Base-by-base conservation (phyloP, 2,888 invertebrate species). In the Automeris io region DNA sequence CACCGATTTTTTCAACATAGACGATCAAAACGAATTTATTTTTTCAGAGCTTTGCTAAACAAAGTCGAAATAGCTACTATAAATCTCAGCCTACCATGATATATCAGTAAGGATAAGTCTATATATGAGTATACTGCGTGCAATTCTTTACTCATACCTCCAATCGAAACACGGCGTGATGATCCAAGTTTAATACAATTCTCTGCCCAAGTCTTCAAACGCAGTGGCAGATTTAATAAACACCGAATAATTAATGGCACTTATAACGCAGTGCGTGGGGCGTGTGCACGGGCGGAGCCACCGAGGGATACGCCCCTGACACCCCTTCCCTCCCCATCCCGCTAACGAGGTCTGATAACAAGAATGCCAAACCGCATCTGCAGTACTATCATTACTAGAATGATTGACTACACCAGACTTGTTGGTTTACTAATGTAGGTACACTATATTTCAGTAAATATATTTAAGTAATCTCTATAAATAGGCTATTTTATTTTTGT, bases 301-400 rank as follows among this genome's bases (percentile, higher is more conserved):
- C n/a, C 1, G 1, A n/a, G n/a, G 3, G 5, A 8, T 3, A 13
- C 29, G 29, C 29, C 29, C n/a, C 6, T 19, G 19, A 19, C 19
- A 5, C 7, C 3, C 1, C 26, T 2, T 0, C 16, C 29, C 4
- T 5, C 1, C 29, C n/a, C 2, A 47, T 51, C 35, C 55, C 52
- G 54, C 54, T 57, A 58, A 61, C 48, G 54, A 59, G 65, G 63
- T 72, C 72, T 73, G 82, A 80, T 82, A 83, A 85, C 83, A 61
- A 85, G 83, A 71, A 75, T 74, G 77, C 78, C 77, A 72, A 70
- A 74, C 76, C 76, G 61, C 77, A 75, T 80, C 78, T 74, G 57
- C 58, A 56, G 65, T 70, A 66, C 75, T 75, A 77, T 83, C 75
- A 79, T 83, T 81, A 82, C 70, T 53, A 44, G 56, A 52, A 69